Evolutionary conservation across 2,888 invertebrate genomes (phyloP).

Genomic region (Pristionchus mayeri): DNA sequence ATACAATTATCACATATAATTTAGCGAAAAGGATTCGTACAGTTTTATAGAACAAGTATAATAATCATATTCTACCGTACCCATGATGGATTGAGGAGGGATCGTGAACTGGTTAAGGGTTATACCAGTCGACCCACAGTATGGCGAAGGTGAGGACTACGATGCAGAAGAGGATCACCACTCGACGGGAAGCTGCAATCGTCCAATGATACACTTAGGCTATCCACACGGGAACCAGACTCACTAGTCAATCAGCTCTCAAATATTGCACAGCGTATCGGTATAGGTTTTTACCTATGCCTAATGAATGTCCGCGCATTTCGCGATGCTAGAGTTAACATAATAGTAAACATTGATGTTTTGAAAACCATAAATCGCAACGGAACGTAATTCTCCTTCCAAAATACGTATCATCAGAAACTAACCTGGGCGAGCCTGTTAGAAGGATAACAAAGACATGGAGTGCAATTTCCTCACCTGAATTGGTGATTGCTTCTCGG

Average conservation of each 20-base stretch:
- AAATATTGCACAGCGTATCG: no score
- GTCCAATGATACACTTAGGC: no score
- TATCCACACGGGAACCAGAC: no score
- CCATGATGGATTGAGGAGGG: not conserved
- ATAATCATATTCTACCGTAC: not conserved
- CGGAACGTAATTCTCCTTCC: no score
- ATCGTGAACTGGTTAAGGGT: constrained; percentile 78
- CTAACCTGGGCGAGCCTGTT: not conserved
- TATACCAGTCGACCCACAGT: constrained; percentile 98
- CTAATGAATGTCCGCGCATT: no score
- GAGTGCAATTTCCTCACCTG: not conserved
- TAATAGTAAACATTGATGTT: no score
- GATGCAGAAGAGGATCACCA: constrained; percentile 94
- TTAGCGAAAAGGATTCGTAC: not conserved
- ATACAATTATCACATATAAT: not conserved
- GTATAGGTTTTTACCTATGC: no score
- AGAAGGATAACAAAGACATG: no score
- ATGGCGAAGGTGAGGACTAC: constrained; percentile 95
- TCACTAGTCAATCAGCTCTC: no score
- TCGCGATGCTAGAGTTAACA: no score
- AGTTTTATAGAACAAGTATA: not conserved
- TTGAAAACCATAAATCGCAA: no score
- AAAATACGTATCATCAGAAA: no score
- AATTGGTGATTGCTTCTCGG: constrained; percentile 81
- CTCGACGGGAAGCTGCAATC: constrained; percentile 94